Conservation (phyloP, 2,113 vertebrate genomes). For the Coryphaenoides rupestris region DNA sequence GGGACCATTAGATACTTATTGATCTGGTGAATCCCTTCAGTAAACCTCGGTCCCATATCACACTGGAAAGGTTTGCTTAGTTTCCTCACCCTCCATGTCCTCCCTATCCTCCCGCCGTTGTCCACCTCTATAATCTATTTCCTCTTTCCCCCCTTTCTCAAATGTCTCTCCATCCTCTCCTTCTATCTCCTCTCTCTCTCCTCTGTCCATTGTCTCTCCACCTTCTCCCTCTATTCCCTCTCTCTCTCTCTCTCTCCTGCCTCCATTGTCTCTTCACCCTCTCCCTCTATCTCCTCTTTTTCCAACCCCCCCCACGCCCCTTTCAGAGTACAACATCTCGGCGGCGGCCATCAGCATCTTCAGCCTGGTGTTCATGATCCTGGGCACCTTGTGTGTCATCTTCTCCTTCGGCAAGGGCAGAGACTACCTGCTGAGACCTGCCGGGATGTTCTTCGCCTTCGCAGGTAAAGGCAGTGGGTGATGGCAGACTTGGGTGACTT, state of each 20-base stretch:
- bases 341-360: conserved; percentile 95
- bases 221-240: no score
- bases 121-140: neutral
- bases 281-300: neutral
- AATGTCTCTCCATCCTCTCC: neutral
- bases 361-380: conserved; percentile 84
- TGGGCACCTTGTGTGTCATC: conserved; percentile 82
- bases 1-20: no score
- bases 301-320: neutral
- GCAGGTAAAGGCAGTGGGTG: conserved; percentile 78
- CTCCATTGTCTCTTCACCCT: neutral
- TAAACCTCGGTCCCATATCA: no score
- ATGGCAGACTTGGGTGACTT: no score
- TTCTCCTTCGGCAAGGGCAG: conserved; percentile 84
- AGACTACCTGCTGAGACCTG: conserved; percentile 91
- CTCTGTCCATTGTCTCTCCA: neutral
- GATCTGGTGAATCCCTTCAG: no score
- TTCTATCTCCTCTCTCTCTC: neutral
- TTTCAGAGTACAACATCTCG: conserved; percentile 93
- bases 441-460: conserved; percentile 94
- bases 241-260: neutral
- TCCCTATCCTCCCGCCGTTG: neutral
- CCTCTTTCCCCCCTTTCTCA: neutral
- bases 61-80: no score
- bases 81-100: neutral